phyloP scores from a whole-genome alignment of 2,797 vertebrate genomes.

The Alosa sapidissima region DNA sequence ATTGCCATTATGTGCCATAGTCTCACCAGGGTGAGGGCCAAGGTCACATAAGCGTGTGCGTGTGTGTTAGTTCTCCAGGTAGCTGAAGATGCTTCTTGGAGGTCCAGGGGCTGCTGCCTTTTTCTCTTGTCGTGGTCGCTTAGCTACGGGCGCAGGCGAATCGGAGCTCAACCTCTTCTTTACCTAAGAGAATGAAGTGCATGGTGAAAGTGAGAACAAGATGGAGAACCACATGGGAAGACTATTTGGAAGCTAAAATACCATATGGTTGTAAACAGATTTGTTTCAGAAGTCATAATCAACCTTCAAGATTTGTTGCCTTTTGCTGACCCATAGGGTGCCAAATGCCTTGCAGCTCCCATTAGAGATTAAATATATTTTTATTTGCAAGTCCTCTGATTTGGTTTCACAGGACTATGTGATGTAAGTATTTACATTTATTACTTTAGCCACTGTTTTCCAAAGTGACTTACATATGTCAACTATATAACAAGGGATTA shows the following conservation, averaged over 20 bases:
- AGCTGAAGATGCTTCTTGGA: constrained; percentile 76
- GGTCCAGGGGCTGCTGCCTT: constrained; percentile 42
- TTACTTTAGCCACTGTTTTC: too few species aligned
- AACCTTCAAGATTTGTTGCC: neutral
- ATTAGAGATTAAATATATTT: neutral
- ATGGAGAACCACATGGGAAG: neutral
- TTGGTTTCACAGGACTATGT: neutral
- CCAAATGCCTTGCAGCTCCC: neutral
- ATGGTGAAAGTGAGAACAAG: neutral
- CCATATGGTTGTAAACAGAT: neutral
- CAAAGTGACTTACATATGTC: too few species aligned
- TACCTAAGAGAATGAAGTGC: constrained; percentile 54
- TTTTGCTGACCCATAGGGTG: neutral
- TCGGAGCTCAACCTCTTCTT: constrained; percentile 65
- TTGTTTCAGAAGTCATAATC: neutral
- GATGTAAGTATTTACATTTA: neutral
- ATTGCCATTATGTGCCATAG: neutral
- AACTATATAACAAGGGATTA: too few species aligned
- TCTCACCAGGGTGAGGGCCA: neutral
- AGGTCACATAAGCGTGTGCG: neutral
- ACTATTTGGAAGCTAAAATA: neutral
- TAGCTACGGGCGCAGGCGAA: constrained; percentile 60
- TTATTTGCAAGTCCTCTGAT: neutral
- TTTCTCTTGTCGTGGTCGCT: constrained; percentile 65
- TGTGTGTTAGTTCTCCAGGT: constrained; percentile 69